Percentiles rank a stretch among this genome's conserved stretches.
Evolutionary conservation across 2,797 vertebrate genomes (phyloP).

Genomic region (Emys orbicularis): DNA sequence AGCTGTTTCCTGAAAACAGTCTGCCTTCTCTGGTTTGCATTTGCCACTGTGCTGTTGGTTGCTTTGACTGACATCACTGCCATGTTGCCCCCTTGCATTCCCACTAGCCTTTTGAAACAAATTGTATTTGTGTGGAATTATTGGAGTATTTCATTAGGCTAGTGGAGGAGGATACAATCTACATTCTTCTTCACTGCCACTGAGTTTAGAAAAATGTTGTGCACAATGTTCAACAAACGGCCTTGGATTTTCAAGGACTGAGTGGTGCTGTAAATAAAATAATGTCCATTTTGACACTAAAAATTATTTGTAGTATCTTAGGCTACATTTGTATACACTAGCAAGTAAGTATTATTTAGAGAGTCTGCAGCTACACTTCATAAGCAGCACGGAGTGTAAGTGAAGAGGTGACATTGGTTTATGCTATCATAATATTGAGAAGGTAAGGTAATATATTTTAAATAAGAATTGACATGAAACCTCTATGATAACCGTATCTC

Average conservation of each 20-base stretch:
- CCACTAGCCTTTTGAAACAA: not conserved
- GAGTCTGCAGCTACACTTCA: not conserved
- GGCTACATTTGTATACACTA: slow-evolving; percentile 39
- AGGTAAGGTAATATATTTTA: slow-evolving; percentile 69
- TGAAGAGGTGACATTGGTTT: slow-evolving; percentile 58
- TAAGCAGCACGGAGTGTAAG: slow-evolving; percentile 48
- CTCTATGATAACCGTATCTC: slow-evolving; percentile 57
- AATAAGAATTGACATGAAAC: slow-evolving; percentile 75
- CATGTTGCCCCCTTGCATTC: not conserved
- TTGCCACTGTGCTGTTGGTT: not conserved
- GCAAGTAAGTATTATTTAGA: slow-evolving; percentile 58
- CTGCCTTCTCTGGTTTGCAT: not conserved
- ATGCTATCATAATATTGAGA: slow-evolving; percentile 43
- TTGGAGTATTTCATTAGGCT: slow-evolving; percentile 31
- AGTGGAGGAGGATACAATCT: accelerated
- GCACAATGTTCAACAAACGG: slow-evolving; percentile 4
- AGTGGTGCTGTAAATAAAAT: slow-evolving; percentile 37
- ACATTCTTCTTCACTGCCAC: slow-evolving; percentile 5
- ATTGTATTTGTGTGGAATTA: not conserved
- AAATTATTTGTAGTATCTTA: slow-evolving; percentile 43
- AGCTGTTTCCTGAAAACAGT: not conserved
- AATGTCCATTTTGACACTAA: not conserved
- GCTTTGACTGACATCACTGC: not conserved
- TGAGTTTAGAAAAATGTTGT: not conserved
- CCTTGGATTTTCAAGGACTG: slow-evolving; percentile 53